Conservation (phyloP, 2,113 vertebrate species). For the Thymallus thymallus region DNA sequence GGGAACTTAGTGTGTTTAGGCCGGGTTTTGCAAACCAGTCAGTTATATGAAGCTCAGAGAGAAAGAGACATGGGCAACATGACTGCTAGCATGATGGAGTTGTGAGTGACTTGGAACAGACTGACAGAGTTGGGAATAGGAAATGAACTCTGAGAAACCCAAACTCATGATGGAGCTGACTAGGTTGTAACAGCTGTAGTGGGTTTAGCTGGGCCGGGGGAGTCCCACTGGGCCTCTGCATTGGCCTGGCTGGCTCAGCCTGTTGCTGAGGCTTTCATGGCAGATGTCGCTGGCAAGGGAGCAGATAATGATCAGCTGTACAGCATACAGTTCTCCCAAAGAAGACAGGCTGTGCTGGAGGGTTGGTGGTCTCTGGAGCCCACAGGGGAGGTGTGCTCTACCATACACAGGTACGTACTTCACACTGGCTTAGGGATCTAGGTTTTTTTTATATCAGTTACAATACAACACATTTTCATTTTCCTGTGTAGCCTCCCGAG, state of each 20-base stretch:
- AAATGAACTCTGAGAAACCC: not conserved
- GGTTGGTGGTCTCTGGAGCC: not conserved
- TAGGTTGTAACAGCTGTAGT: not conserved
- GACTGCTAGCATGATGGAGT: not conserved
- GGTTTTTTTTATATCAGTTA: not conserved
- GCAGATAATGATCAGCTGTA: not conserved
- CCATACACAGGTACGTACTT: not conserved
- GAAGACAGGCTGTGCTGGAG: not conserved
- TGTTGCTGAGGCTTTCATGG: not conserved
- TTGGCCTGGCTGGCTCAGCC: not conserved
- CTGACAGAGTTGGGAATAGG: not conserved
- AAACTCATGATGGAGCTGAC: not conserved
- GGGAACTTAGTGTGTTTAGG: too few species aligned
- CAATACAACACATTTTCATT: not conserved
- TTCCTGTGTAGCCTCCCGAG: not conserved
- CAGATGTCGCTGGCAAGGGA: not conserved
- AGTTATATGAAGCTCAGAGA: too few species aligned
- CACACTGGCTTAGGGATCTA: not conserved
- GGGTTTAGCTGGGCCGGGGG: not conserved
- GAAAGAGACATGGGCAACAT: slow-evolving; percentile 54
- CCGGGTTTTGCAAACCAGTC: too few species aligned
- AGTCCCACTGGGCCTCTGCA: not conserved
- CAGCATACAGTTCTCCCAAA: not conserved
- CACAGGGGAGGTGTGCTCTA: too few species aligned
- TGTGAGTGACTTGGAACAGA: not conserved